Base-by-base conservation (phyloP, 2,888 invertebrate genomes). In the Spisula solida region DNA sequence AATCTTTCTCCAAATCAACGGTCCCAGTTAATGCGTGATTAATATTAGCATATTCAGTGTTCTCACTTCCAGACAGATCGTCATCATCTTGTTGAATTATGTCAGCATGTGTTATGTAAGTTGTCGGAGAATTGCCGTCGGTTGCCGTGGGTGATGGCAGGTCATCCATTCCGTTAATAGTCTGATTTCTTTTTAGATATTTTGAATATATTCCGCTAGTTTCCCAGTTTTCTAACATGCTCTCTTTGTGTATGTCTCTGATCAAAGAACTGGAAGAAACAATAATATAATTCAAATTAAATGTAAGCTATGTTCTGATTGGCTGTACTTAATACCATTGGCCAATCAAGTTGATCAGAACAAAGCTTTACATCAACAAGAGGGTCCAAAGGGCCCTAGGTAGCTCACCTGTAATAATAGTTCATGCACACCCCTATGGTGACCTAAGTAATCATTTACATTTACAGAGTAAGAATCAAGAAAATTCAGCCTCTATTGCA, bases 211-310 rank as follows among this genome's bases (percentile, higher is more conserved):
- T 70, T 55, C 86, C 80, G 0, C 60, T 75, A 10, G 88, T 88
- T 25, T 89, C 83, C 92, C 92, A 92, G 31, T 92, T 92, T 47
- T 92, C 92, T 8, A 90, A 75, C 78, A 90, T 85, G 25, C 70
- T 87, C 56, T 92, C 92, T 55, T 88, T 86, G 80, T 91, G 90
- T 14, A 92, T 84, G n/a, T 92, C 92, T 66, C 87, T 84, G 14
- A 92, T 79, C 31, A 92, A 85, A 12, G 84, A 83, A 48, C 92
- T 92, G 92, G 29, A 85, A 85, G 34, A 18, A 79, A 56, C 66
- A 81, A 56, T 6, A 47, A 66, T 47, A 81, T 70, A 75, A 75
- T 51, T 14, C n/a, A 2, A 70, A 60, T 2, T 41, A 41, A 41
- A 2, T 16, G 14, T 47, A 47, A 25, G 12, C 8, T n/a, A 18